phyloP scores from a whole-genome alignment of 2,113 vertebrate species.

The Thymallus thymallus region DNA sequence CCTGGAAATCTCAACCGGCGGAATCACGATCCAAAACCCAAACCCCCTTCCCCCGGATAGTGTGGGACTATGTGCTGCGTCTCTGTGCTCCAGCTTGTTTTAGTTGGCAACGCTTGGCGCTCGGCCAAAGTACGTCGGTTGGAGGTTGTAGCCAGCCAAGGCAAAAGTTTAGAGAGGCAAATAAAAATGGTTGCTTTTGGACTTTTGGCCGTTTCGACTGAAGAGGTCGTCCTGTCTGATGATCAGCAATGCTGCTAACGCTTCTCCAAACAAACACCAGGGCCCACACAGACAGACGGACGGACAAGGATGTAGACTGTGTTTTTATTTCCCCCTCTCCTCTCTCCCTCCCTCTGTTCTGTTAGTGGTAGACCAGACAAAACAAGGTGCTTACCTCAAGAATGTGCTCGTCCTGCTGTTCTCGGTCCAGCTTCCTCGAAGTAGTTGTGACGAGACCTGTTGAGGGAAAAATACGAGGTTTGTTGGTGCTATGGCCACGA shows the following conservation, averaged over 20 bases:
- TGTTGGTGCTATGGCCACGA: too few species aligned
- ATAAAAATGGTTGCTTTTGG: neutral
- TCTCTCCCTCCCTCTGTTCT: neutral
- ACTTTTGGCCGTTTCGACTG: neutral
- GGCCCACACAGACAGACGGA: neutral
- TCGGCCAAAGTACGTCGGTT: slow-evolving; percentile 12
- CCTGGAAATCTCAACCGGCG: slow-evolving; percentile 50
- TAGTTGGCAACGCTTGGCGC: slow-evolving; percentile 31
- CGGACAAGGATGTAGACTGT: neutral
- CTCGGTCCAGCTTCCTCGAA: slow-evolving; percentile 90
- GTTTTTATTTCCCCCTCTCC: neutral
- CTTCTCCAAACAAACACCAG: neutral
- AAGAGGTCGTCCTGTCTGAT: too few species aligned
- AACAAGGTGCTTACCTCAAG: slow-evolving; percentile 81
- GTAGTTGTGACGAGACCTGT: slow-evolving; percentile 93
- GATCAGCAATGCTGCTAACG: neutral
- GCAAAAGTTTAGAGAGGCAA: neutral
- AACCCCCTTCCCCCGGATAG: slow-evolving; percentile 24
- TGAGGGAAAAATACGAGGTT: slow-evolving; percentile 18
- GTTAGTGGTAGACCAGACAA: slow-evolving; percentile 5
- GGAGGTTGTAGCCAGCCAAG: neutral
- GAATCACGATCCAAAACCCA: slow-evolving; percentile 37
- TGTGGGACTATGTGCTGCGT: neutral
- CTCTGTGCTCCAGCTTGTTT: slow-evolving; percentile 22
- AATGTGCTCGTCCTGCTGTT: slow-evolving; percentile 94